Conservation (phyloP, 2,113 vertebrate species). For the Agelaius tricolor region DNA sequence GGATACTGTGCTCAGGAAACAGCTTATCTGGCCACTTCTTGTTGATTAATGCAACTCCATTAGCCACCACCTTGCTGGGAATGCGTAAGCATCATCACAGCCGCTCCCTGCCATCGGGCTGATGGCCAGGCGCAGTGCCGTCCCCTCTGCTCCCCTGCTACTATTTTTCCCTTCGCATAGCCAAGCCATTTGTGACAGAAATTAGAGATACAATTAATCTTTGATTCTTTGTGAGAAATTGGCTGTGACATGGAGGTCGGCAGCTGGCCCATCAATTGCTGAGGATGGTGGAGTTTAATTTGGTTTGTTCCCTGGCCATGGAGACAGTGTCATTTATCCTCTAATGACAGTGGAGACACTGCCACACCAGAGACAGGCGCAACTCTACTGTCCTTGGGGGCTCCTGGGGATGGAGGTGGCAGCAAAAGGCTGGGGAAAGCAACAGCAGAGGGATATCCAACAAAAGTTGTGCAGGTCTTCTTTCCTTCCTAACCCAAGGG, state of each 20-base stretch:
- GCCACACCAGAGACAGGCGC: accelerated
- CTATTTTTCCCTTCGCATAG: neutral
- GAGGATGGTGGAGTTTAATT: neutral
- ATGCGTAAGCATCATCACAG: accelerated
- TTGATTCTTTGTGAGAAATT: conserved; percentile 3
- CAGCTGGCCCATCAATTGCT: neutral
- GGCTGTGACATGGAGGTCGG: neutral
- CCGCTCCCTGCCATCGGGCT: neutral
- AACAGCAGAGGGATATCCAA: neutral
- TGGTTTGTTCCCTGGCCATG: neutral
- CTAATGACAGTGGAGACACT: neutral
- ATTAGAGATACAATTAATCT: neutral
- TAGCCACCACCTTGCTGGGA: neutral
- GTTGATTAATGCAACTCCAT: neutral
- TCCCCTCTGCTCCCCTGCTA: neutral
- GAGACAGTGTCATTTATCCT: conserved; percentile 1
- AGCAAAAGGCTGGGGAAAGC: neutral
- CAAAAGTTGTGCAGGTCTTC: neutral
- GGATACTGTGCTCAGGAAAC: neutral
- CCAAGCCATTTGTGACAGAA: conserved; percentile 30
- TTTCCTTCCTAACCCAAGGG: neutral
- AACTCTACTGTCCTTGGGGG: neutral
- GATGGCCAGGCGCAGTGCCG: neutral
- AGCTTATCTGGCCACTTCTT: neutral
- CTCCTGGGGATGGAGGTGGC: neutral